Evolutionary conservation across 92 coral and sea anemone genomes (phyloP).

Genomic region (Micromussa lordhowensis): DNA sequence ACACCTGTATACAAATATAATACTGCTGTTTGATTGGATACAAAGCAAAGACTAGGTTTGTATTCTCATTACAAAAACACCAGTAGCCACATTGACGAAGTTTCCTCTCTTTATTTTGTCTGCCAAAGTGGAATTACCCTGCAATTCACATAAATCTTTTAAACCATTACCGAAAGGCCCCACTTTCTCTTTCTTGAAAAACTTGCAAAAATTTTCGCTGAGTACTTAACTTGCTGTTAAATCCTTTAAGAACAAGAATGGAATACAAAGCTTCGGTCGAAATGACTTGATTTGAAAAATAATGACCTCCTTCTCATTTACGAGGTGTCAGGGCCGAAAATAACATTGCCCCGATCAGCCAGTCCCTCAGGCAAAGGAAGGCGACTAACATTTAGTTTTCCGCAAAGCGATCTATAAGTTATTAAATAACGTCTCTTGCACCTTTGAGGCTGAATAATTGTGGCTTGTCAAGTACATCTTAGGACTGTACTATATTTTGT

Average conservation of each 20-base stretch:
- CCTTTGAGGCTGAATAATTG: background rate
- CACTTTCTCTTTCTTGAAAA: background rate
- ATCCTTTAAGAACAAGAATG: background rate
- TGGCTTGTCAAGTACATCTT: background rate
- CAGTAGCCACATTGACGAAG: background rate
- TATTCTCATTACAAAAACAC: background rate
- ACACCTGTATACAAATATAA: conserved; percentile 33
- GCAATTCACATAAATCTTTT: background rate
- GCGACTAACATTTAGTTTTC: background rate
- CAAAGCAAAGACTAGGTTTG: background rate
- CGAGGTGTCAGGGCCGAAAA: background rate
- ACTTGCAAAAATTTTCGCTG: background rate
- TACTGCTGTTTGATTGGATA: conserved; percentile 16
- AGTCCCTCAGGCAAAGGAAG: background rate
- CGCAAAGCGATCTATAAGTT: background rate
- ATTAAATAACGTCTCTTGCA: background rate
- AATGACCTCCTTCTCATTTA: background rate
- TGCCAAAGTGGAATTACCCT: background rate
- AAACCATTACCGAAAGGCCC: background rate
- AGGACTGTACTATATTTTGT: background rate
- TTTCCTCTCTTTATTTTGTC: background rate
- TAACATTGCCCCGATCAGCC: too few species aligned
- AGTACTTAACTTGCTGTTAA: background rate
- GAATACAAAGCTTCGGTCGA: background rate
- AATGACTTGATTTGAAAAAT: conserved; percentile 18